These are phyloP conservation scores for Acrobasis repandana DNA, from an alignment of 2,888 invertebrate genomes.

Conservation along the genomic window DNA sequence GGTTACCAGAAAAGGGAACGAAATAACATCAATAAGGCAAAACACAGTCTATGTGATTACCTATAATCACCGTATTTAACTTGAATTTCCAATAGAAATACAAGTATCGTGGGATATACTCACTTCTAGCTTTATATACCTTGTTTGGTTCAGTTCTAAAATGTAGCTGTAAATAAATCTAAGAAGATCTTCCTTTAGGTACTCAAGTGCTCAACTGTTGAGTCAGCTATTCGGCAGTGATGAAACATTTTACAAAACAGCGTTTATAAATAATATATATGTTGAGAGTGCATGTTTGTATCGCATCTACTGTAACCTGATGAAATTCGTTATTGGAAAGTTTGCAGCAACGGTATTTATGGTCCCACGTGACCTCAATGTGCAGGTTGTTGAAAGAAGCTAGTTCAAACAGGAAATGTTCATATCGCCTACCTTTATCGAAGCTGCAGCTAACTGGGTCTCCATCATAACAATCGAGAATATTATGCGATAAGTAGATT, in stretches of 20 bases:
- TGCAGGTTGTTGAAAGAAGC: constrained; percentile 37
- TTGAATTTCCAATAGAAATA: no score
- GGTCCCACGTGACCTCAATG: constrained; percentile 23
- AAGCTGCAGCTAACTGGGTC: constrained; percentile 27
- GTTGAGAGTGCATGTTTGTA: constrained; percentile 3
- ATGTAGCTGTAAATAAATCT: no score
- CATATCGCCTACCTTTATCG: constrained; percentile 34
- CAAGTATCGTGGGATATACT: no score
- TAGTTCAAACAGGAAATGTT: constrained; percentile 39
- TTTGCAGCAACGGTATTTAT: constrained; percentile 25
- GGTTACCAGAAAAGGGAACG: constrained; percentile 40
- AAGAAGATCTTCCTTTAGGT: no score
- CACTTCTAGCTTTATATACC: no score
- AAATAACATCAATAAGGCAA: constrained; percentile 12
- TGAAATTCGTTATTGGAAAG: constrained; percentile 17
- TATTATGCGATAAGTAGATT: constrained; percentile 51
- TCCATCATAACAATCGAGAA: constrained; percentile 36
- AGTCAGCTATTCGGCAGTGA: not conserved
- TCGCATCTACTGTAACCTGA: constrained; percentile 3
- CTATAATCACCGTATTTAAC: no score
- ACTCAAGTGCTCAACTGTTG: not conserved
- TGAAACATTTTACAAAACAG: not conserved
- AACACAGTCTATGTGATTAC: not conserved
- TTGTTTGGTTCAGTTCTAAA: no score
- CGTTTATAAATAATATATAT: constrained; percentile 5